Conservation (phyloP, 2,888 invertebrate genomes). For the Hyalella azteca region DNA sequence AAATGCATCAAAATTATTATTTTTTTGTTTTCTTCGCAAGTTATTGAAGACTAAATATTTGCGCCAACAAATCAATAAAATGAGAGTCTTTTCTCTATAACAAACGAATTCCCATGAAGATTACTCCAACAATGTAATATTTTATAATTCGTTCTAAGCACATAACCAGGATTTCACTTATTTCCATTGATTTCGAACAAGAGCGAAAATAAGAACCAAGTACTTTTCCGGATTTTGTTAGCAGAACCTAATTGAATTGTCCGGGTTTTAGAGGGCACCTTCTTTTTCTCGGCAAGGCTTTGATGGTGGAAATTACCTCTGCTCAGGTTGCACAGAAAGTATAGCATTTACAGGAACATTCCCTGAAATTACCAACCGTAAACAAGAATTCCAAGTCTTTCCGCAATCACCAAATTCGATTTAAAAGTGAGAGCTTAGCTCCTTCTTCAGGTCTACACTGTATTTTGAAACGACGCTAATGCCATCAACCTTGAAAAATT, state of each 20-base stretch:
- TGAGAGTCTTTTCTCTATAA: too few species aligned
- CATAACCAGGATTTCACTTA: too few species aligned
- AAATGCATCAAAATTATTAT: too few species aligned
- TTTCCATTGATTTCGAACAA: not conserved
- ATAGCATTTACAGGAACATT: constrained; percentile 23
- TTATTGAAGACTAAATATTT: too few species aligned
- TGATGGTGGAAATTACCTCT: constrained; percentile 2
- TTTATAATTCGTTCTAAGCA: too few species aligned
- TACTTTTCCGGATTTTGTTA: constrained; percentile 18
- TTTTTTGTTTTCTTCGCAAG: too few species aligned
- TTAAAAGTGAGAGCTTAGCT: not conserved
- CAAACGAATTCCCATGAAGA: too few species aligned
- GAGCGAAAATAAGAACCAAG: not conserved
- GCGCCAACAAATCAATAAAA: too few species aligned
- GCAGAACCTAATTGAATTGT: constrained; percentile 31
- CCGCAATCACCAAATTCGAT: constrained; percentile 10
- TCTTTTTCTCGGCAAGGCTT: constrained; percentile 18
- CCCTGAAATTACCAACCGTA: constrained; percentile 18
- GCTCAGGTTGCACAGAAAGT: constrained; percentile 5
- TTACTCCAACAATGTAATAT: too few species aligned
- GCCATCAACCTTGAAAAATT: too few species aligned
- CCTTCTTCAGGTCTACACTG: too few species aligned
- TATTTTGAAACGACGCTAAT: too few species aligned
- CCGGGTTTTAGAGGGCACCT: constrained; percentile 5
- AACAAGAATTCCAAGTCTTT: constrained; percentile 26